Percentiles rank a stretch among this genome's conserved stretches.
Conservation (phyloP, 2,797 vertebrate genomes). For the Parauchenoglanis punctatus region DNA sequence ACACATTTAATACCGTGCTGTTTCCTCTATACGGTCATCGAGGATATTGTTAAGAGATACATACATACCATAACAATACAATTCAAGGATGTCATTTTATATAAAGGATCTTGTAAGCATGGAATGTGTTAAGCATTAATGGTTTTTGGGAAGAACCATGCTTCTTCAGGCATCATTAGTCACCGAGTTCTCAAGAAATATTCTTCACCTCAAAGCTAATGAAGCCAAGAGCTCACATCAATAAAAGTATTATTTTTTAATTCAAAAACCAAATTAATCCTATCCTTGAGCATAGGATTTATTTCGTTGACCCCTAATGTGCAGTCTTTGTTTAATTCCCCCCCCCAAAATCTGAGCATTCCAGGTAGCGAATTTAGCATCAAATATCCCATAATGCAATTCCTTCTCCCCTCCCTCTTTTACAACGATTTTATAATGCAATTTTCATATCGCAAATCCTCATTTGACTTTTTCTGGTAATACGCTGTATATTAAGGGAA, state of each 20-base stretch:
- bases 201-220: conserved; percentile 21
- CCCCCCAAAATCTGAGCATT: conserved; percentile 11
- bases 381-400: conserved; percentile 51
- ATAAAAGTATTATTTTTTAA: conserved; percentile 41
- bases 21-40: neutral
- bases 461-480: conserved; percentile 46
- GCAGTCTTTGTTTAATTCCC: conserved; percentile 13
- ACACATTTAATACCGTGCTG: neutral
- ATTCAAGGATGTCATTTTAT: neutral
- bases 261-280: conserved; percentile 44
- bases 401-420: conserved; percentile 40
- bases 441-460: conserved; percentile 58
- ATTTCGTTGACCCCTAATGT: conserved; percentile 43
- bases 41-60: neutral
- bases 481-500: conserved; percentile 53
- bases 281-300: conserved; percentile 35
- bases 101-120: neutral
- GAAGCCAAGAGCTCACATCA: conserved; percentile 19
- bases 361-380: conserved; percentile 39
- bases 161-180: conserved; percentile 42
- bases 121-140: neutral
- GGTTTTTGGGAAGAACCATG: neutral
- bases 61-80: neutral
- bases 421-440: conserved; percentile 41
- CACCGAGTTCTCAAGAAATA: conserved; percentile 31